phyloP scores from a whole-genome alignment of 2,113 vertebrate genomes.

The Oryzias melastigma region DNA sequence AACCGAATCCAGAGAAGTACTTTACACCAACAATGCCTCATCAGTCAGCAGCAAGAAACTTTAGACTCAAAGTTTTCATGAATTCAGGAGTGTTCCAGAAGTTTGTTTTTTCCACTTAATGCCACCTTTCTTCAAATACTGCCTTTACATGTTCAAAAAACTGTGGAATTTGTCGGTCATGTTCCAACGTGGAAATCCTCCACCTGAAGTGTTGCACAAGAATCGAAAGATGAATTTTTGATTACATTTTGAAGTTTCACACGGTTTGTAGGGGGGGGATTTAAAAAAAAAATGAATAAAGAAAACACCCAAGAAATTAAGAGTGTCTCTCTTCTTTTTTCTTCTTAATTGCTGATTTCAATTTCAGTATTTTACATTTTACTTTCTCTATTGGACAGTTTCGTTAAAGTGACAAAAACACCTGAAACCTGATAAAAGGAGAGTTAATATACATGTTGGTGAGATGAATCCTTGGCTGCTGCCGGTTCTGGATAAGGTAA shows the following conservation, averaged over 20 bases:
- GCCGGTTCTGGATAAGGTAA: constrained; percentile 1
- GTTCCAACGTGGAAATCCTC: constrained; percentile 24
- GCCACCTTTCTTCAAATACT: constrained; percentile 22
- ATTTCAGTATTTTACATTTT: background rate
- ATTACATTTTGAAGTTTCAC: constrained; percentile 38
- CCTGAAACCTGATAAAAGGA: background rate
- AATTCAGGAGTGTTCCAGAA: constrained; percentile 43
- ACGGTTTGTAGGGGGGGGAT: constrained; percentile 22
- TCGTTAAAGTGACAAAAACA: too few relatives aligned
- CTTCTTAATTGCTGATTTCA: constrained; percentile 9
- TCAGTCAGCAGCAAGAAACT: constrained; percentile 8
- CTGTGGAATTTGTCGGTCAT: constrained; percentile 13
- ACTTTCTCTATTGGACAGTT: background rate
- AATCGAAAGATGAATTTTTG: constrained; percentile 45
- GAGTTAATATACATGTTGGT: constrained; percentile 15
- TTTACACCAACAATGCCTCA: constrained; percentile 40
- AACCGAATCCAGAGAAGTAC: constrained; percentile 29
- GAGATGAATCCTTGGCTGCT: constrained; percentile 4
- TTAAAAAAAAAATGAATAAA: constrained; percentile 51
- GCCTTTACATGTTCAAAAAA: constrained; percentile 35
- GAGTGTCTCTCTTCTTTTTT: background rate
- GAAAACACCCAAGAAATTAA: constrained; percentile 30
- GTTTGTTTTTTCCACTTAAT: constrained; percentile 21
- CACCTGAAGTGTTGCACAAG: constrained; percentile 42
- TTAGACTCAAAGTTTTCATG: background rate